phyloP scores from a whole-genome alignment of 2,113 vertebrate species.

The Oncorhynchus keta region DNA sequence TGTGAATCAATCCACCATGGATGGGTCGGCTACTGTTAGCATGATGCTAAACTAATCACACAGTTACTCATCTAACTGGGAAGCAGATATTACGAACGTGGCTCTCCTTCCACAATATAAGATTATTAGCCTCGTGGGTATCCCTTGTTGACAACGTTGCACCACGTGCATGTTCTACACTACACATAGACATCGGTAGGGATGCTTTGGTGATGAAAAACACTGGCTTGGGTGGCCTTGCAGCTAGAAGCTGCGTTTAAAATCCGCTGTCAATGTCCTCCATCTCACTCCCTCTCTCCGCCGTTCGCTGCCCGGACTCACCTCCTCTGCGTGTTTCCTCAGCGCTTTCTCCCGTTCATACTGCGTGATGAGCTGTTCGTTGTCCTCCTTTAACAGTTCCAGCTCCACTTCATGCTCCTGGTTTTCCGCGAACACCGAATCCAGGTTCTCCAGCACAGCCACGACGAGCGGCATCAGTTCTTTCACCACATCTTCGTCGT shows the following conservation, averaged over 20 bases:
- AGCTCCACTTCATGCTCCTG: slow-evolving; percentile 96
- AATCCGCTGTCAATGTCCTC: background rate
- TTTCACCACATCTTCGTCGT: slow-evolving; percentile 95
- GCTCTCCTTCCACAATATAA: background rate
- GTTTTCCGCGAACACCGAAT: slow-evolving; percentile 94
- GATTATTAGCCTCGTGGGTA: slow-evolving; percentile 27
- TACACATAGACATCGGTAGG: background rate
- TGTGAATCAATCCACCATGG: too few species aligned
- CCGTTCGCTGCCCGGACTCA: slow-evolving; percentile 46
- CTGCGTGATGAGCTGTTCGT: slow-evolving; percentile 94
- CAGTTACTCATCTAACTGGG: too few species aligned
- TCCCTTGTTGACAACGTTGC: slow-evolving; percentile 7
- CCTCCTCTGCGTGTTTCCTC: slow-evolving; percentile 89
- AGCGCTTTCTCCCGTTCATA: slow-evolving; percentile 93
- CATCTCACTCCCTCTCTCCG: background rate
- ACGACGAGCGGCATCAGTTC: slow-evolving; percentile 97
- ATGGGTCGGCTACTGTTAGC: too few species aligned
- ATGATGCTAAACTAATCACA: too few species aligned
- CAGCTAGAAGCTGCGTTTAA: background rate
- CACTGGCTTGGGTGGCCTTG: background rate
- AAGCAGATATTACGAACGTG: too few species aligned
- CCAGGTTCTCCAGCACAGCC: slow-evolving; percentile 94
- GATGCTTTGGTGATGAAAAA: background rate
- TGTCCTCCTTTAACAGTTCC: slow-evolving; percentile 91
- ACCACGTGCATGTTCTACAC: slow-evolving; percentile 1